phyloP scores from a whole-genome alignment of 2,113 vertebrate genomes.

The Aythya baeri region DNA sequence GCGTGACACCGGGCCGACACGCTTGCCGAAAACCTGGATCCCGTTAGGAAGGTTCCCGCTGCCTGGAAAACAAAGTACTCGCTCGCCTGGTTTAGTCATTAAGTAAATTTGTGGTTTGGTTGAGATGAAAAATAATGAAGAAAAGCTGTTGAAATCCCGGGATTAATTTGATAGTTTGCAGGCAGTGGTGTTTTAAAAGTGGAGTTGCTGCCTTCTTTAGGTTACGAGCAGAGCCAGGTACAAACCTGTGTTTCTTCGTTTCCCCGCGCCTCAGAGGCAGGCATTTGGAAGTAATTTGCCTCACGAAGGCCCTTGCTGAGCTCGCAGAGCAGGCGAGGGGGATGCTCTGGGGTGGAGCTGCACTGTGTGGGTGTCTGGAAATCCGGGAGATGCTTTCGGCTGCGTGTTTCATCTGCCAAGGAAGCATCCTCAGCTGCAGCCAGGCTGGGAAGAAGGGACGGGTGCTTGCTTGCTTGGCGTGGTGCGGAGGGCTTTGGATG shows the following conservation, averaged over 20 bases:
- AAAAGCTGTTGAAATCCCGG: conserved; percentile 75
- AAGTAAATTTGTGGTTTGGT: conserved; percentile 75
- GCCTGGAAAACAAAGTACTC: conserved; percentile 67
- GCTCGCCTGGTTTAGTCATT: conserved; percentile 72
- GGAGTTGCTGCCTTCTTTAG: conserved; percentile 29
- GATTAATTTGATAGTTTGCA: conserved; percentile 70
- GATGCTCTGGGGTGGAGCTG: not conserved
- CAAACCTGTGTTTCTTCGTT: not conserved
- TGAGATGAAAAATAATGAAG: conserved; percentile 74
- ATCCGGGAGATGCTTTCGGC: not conserved
- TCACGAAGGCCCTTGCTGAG: not conserved
- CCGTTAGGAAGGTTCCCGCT: conserved; percentile 54
- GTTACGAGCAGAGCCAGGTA: conserved; percentile 44
- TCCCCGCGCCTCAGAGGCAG: not conserved
- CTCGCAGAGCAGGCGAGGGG: accelerated
- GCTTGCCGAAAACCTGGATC: conserved; percentile 49
- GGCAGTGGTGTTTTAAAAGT: conserved; percentile 44
- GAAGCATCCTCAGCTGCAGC: not conserved
- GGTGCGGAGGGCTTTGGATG: accelerated
- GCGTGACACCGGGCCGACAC: not conserved
- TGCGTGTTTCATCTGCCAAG: not conserved
- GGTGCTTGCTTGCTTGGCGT: accelerated
- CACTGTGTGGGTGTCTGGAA: not conserved
- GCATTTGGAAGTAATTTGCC: conserved; percentile 56
- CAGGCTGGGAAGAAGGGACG: not conserved